Conservation (phyloP, 92 coral and sea anemone species). For the Epizoanthus fatuus region DNA sequence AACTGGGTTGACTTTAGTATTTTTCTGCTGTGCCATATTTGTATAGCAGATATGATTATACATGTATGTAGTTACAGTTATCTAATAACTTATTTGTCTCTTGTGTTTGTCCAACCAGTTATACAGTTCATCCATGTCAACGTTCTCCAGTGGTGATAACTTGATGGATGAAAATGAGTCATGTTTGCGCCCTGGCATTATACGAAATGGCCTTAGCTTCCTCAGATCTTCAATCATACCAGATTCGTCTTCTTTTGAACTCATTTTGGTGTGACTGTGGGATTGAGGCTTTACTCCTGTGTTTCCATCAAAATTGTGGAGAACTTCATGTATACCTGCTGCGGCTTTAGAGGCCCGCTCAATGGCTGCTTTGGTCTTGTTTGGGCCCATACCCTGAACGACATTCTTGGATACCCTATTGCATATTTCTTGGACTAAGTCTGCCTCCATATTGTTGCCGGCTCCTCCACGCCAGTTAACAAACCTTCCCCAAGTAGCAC, state of each 20-base stretch:
- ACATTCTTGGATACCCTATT: not conserved
- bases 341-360: constrained; percentile 6
- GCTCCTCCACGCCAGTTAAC: constrained; percentile 62
- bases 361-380: not conserved
- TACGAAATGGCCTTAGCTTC: constrained; percentile 52
- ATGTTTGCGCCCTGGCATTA: constrained; percentile 51
- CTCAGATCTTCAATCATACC: constrained; percentile 60
- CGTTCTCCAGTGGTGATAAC: no score
- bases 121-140: no score
- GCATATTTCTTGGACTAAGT: constrained; percentile 62
- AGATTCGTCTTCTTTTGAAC: constrained; percentile 53
- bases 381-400: not conserved
- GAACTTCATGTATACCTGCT: not conserved
- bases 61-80: no score
- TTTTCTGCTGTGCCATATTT: no score
- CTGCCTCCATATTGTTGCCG: constrained; percentile 71
- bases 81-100: no score
- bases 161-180: not conserved
- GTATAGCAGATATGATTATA: no score
- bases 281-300: not conserved
- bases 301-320: not conserved
- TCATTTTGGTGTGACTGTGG: constrained; percentile 33
- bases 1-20: no score
- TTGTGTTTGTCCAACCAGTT: no score
- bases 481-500: constrained; percentile 71